Percentiles rank a stretch among this genome's conserved stretches.
phyloP scores from a whole-genome alignment of 2,888 invertebrate species.

The Agrochola circellaris region DNA sequence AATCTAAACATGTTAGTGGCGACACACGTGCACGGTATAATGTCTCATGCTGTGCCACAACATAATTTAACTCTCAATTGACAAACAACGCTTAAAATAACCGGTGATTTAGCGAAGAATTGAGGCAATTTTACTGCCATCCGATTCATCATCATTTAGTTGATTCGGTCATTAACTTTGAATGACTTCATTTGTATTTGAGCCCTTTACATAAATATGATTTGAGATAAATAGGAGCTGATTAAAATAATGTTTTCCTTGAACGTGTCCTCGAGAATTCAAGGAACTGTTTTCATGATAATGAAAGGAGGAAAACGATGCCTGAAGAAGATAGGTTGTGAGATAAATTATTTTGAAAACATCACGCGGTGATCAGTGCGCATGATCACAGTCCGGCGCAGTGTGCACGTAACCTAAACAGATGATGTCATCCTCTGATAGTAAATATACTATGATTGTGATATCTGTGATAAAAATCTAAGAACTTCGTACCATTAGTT shows the following conservation, averaged over 20 bases:
- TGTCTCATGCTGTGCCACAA: conserved; percentile 40
- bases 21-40: conserved; percentile 45
- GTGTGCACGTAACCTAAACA: conserved; percentile 60
- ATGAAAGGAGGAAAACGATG: conserved; percentile 12
- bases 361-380: conserved; percentile 36
- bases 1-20: conserved; percentile 38
- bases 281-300: conserved; percentile 13
- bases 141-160: conserved; percentile 28
- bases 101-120: conserved; percentile 37
- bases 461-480: conserved; percentile 66
- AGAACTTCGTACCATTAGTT: conserved; percentile 35
- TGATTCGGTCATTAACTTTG: conserved; percentile 38
- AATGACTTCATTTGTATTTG: conserved; percentile 32
- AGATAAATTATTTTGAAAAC: conserved; percentile 44
- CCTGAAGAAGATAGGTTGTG: not conserved
- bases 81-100: conserved; percentile 60
- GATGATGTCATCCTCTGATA: conserved; percentile 68
- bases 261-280: not conserved
- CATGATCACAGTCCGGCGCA: conserved; percentile 44
- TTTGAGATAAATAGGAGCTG: conserved; percentile 10
- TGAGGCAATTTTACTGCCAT: conserved; percentile 43
- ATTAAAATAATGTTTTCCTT: not conserved
- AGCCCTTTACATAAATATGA: conserved; percentile 18
- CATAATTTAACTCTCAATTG: conserved; percentile 41
- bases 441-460: conserved; percentile 63